Evolutionary conservation across 2,113 vertebrate genomes (phyloP), one percentile per base, ranked within the genome.

Genomic region (Microtus oregoni): DNA sequence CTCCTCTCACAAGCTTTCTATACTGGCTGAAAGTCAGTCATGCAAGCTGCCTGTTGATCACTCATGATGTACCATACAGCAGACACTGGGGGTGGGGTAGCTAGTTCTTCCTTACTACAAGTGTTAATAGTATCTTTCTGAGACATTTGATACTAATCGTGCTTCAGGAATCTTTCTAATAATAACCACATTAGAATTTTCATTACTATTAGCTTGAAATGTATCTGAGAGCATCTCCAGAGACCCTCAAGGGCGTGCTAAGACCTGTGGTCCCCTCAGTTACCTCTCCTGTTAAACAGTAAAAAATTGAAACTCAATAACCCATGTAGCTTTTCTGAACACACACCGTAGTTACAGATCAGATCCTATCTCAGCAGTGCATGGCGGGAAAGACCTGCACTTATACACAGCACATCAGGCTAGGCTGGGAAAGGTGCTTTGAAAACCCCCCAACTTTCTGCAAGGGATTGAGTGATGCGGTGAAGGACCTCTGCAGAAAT

Each of bases 191-290:
- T 17, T 70, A 90, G 44, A 8, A 11, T 89, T 92, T 96, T 24
- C 22, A 28, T 90, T 94, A 61, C 5, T 55, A 19, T 88, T 87
- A 88, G 32, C 24, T 83, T 85, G 28, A 58, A 92, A 76, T 88
- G 87, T 91, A 73, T 93, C 44, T 9, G 44, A 32, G 87, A 95
- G 65, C 79, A 79, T 58, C 76, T 90, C 86, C n/a, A 95, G 68
- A 85, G 50, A 88, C 55, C 90, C 81, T 93, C 65, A 92, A 90
- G 88, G 61, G 65, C 38, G 67, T 41, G 44, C 7, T 68, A 72
- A 35, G 55, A 63, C 30, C 73, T 89, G 70, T 50, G 28, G 28
- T 38, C 26, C 38, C n/a, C 78, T 44, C 58, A 65, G 38, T 14
- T 65, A 35, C 44, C 92, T 63, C 61, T 47, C 4, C 90, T 93